These are phyloP conservation scores for Daubentonia madagascariensis DNA, from an alignment of 2,113 vertebrate species.

Conservation along the genomic window DNA sequence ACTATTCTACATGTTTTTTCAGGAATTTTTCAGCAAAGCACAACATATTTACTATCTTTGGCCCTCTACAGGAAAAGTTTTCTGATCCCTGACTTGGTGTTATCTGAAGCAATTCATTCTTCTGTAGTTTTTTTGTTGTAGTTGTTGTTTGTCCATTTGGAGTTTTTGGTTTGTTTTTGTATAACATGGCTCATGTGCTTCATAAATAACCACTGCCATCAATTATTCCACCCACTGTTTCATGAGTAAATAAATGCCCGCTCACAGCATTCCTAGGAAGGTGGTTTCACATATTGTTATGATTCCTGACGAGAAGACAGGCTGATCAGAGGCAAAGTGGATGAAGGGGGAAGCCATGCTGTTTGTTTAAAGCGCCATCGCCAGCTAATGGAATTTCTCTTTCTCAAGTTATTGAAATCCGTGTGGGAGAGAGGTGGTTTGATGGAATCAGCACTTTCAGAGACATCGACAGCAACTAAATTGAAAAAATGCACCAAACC, in stretches of 20 bases:
- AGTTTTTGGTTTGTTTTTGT: background rate
- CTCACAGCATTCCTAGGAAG: background rate
- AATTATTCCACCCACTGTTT: background rate
- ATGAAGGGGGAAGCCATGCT: conserved; percentile 8
- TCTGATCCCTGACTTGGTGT: background rate
- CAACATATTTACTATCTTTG: background rate
- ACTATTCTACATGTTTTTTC: background rate
- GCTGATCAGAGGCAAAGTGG: conserved; percentile 3
- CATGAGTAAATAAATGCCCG: background rate
- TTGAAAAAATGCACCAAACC: conserved; percentile 85
- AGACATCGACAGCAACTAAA: conserved; percentile 82
- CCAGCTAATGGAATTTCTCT: conserved; percentile 58
- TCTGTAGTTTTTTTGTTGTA: background rate
- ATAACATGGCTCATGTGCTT: background rate
- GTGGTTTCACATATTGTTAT: background rate
- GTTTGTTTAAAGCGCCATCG: conserved; percentile 54
- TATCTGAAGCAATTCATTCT: background rate
- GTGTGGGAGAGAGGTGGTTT: conserved; percentile 77
- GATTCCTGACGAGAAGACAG: conserved; percentile 47
- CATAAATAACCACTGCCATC: background rate
- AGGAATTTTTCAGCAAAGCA: background rate
- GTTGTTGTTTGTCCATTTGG: background rate
- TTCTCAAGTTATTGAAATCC: conserved; percentile 76
- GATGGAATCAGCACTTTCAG: conserved; percentile 83
- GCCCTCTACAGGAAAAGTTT: background rate